These are phyloP conservation scores for Drosophila littoralis DNA, from an alignment of 1,140 invertebrate genomes.

Conservation along the genomic window DNA sequence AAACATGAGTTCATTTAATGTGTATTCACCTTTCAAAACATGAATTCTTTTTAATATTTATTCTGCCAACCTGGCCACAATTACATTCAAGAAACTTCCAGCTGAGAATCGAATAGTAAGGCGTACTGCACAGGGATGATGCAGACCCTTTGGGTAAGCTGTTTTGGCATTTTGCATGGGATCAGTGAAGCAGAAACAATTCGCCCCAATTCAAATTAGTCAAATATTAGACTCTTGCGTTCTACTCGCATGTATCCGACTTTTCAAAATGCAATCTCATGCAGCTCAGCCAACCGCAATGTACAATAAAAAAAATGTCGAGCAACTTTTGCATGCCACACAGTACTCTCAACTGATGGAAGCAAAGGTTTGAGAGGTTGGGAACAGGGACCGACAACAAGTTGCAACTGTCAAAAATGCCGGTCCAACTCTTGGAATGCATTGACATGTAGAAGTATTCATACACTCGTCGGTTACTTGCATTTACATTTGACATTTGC, in stretches of 20 bases:
- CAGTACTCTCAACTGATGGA: conserved; percentile 3
- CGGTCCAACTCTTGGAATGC: conserved; percentile 56
- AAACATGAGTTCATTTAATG: too few species aligned
- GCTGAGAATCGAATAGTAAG: conserved; percentile 9
- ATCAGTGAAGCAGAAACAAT: conserved; percentile 49
- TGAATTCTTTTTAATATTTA: too few species aligned
- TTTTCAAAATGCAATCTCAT: conserved; percentile 57
- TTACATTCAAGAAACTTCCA: neutral
- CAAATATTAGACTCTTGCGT: conserved; percentile 59
- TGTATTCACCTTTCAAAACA: too few species aligned
- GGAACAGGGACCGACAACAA: conserved; percentile 46
- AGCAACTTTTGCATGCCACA: conserved; percentile 55
- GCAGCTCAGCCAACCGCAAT: conserved; percentile 59
- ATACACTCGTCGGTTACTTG: conserved; percentile 55
- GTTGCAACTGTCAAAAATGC: conserved; percentile 73
- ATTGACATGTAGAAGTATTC: conserved; percentile 64
- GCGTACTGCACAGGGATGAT: neutral
- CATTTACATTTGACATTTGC: conserved; percentile 74
- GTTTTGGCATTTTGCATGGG: conserved; percentile 30
- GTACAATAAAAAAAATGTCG: conserved; percentile 39
- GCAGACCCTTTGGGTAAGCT: neutral
- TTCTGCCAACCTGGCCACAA: neutral
- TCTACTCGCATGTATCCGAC: conserved; percentile 36
- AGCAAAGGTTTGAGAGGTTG: neutral
- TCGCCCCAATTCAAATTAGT: conserved; percentile 57